Conservation (phyloP, 2,888 invertebrate genomes). For the Lasioglossum vierecki region DNA sequence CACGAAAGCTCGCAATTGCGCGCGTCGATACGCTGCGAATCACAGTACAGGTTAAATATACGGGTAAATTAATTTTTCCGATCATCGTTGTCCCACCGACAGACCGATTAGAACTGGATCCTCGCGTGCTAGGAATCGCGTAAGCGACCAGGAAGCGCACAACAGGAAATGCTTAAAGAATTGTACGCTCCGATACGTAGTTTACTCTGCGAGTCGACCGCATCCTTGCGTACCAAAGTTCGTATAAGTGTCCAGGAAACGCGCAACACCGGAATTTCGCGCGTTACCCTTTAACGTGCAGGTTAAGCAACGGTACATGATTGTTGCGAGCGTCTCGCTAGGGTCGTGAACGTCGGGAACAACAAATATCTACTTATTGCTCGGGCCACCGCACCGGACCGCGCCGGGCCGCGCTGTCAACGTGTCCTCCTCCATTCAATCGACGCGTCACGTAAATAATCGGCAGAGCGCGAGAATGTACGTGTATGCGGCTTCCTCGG, state of each 20-base stretch:
- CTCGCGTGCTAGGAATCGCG: neutral
- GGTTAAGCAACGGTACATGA: neutral
- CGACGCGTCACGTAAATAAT: slow-evolving; percentile 58
- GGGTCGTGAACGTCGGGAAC: neutral
- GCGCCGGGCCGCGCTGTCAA: neutral
- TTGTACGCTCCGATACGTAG: neutral
- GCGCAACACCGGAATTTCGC: neutral
- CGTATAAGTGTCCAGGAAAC: neutral
- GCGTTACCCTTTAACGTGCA: neutral
- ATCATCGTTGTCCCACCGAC: neutral
- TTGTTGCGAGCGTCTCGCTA: neutral
- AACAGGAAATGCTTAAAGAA: neutral
- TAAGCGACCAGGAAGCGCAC: neutral
- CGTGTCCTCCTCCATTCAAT: neutral
- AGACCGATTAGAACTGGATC: neutral
- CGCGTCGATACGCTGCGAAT: neutral
- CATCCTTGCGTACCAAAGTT: neutral
- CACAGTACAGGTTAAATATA: neutral
- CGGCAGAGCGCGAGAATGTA: slow-evolving; percentile 30
- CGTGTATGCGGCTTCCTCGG: slow-evolving; percentile 27
- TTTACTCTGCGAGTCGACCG: neutral
- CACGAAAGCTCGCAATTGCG: neutral
- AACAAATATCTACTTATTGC: neutral
- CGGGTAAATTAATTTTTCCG: neutral
- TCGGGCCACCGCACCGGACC: too few relatives aligned